Evolutionary conservation across 2,888 invertebrate genomes (phyloP).

Genomic region (Nomada goodeniana): DNA sequence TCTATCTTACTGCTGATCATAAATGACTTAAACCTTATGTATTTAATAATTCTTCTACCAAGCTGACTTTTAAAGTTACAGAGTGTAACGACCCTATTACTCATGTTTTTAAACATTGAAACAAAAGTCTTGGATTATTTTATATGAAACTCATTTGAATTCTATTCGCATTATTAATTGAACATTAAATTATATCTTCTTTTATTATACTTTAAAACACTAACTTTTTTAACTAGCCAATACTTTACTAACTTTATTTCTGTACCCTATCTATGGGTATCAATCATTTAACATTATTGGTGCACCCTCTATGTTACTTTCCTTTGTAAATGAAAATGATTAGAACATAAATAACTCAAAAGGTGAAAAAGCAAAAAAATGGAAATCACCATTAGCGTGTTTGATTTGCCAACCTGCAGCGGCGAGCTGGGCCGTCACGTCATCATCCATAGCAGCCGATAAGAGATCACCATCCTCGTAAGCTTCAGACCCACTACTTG

Average conservation of each 20-base stretch:
- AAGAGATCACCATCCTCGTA: constrained; percentile 94
- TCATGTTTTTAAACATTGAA: not conserved
- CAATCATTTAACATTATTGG: constrained; percentile 55
- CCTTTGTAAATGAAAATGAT: constrained; percentile 67
- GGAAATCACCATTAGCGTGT: constrained; percentile 85
- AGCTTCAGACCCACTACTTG: constrained; percentile 91
- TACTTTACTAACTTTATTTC: constrained; percentile 20
- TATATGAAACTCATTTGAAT: not conserved
- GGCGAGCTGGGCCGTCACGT: constrained; percentile 97
- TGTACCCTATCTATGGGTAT: constrained; percentile 8
- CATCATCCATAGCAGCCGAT: constrained; percentile 94
- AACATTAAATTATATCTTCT: not conserved
- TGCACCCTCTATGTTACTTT: constrained; percentile 62
- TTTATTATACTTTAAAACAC: not conserved
- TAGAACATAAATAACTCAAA: constrained; percentile 74
- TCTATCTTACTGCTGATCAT: constrained; percentile 35
- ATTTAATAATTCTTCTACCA: not conserved
- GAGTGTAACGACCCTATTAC: not conserved
- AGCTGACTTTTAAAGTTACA: not conserved
- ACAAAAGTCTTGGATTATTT: not conserved
- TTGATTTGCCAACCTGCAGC: constrained; percentile 92
- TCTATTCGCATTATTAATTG: not conserved
- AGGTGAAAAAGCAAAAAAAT: constrained; percentile 82
- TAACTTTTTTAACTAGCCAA: not conserved
- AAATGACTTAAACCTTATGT: constrained; percentile 20